Percentiles rank a stretch among this genome's conserved stretches.
phyloP scores from a whole-genome alignment of 2,888 invertebrate species.

The Phaedon cochleariae region DNA sequence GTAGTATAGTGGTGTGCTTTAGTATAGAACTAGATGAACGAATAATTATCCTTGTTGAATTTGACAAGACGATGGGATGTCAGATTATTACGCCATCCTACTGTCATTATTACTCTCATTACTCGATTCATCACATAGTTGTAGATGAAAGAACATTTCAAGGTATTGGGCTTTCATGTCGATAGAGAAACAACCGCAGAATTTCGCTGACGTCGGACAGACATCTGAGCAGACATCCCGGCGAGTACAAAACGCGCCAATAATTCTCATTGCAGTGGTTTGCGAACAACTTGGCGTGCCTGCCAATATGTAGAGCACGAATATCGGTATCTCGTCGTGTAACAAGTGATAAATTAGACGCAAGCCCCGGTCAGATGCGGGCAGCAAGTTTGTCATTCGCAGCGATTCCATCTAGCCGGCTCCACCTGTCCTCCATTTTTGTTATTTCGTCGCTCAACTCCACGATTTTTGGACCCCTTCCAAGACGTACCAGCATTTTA shows the following conservation, averaged over 20 bases:
- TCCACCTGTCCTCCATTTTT: slow-evolving; percentile 40
- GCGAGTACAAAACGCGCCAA: neutral
- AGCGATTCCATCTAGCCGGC: slow-evolving; percentile 27
- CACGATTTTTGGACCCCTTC: slow-evolving; percentile 14
- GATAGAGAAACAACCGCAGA: neutral
- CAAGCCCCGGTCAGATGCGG: slow-evolving; percentile 37
- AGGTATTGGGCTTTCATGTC: neutral
- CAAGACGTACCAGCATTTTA: slow-evolving; percentile 1
- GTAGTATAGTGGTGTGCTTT: too few relatives aligned
- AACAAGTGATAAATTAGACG: slow-evolving; percentile 41
- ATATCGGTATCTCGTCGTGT: slow-evolving; percentile 34
- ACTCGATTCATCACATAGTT: too few relatives aligned
- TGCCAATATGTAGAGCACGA: slow-evolving; percentile 43
- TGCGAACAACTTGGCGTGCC: slow-evolving; percentile 38
- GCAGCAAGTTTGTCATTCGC: slow-evolving; percentile 39
- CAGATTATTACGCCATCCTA: too few relatives aligned
- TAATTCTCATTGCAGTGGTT: slow-evolving; percentile 24
- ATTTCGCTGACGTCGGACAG: neutral
- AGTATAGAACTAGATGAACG: too few relatives aligned
- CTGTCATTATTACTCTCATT: too few relatives aligned
- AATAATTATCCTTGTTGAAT: too few relatives aligned
- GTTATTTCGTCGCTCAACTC: neutral
- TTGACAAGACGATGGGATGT: too few relatives aligned
- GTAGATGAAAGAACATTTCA: too few relatives aligned
- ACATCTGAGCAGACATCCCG: neutral